Base-by-base conservation (phyloP, 2,113 vertebrate species). In the Anolis sagrei region DNA sequence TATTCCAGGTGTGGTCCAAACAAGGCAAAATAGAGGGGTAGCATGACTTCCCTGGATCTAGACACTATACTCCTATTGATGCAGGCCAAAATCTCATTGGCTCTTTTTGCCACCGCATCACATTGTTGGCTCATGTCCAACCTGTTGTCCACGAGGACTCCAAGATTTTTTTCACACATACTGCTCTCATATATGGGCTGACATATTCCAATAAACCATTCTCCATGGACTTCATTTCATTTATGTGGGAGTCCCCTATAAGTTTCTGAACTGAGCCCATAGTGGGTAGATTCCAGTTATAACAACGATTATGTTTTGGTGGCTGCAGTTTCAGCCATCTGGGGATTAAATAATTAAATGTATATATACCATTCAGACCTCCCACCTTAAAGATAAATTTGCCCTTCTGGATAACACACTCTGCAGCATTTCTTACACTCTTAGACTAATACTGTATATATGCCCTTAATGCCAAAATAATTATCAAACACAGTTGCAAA, bases 261-360 rank as follows among this genome's bases (percentile, higher is more conserved):
- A 36, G 2, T 11, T 23, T 58, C 34, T 74, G 27, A 34, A 7
- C 27, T n/a, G 21, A 5, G 44, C n/a, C 18, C 29, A n/a, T 32
- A 9, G 48, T 69, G 13, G 11, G 25, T n/a, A 75, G 51, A 74
- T 8, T 6, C 29, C 18, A 21, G 7, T 54, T n/a, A n/a, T 18
- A 62, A 69, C 16, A 10, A 36, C 1, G 16, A 58, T 58, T 58
- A 13, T 58, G 54, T 58, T 58, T 58, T 58, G 54, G 13, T 58
- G 54, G 18, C 54, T 58, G 54, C 13, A 51, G 13, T 51, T 69
- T 81, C 39, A 69, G 27, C 49, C 25, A 32, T 81, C n/a, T 81
- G 19, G 81, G 54, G 34, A 69, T 79, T 79, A 90, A 76, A 58
- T 54, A n/a, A 69, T 79, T 79, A 90, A 76, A 58, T 54, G 66